Base-by-base conservation (phyloP, 2,797 vertebrate species). In the Clarias fuscus region DNA sequence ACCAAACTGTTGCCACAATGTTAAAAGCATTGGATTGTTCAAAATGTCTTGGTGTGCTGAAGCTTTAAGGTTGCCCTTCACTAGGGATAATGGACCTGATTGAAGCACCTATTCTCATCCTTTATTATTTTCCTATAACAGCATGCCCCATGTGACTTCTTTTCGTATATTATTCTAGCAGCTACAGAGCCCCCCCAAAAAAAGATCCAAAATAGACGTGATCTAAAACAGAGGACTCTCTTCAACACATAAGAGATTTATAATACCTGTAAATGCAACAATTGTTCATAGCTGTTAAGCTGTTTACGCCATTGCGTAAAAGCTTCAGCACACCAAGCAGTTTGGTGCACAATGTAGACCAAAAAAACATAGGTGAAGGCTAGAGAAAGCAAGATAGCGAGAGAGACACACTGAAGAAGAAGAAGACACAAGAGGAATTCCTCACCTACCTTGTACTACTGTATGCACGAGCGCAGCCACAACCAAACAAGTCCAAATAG, bases 371-470 rank as follows among this genome's bases (percentile, higher is more conserved):
- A 58, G 7, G 22, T 8, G 48, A 48, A 48, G 48, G 10, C 48
- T 53, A 78, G 30, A 61, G 27, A 78, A 58, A 59, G 17, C 62
- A 64, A n/a, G 30, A 65, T 10, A 48, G 27, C n/a, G 30, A 67
- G 13, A 53, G 20, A 72, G 70, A 24, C 24, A 71, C 15, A 48
- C 0, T 58, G 15, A 75, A 59, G 37, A 10, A n/a, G 1, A 71
- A 53, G 5, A 61, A 30, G 59, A 67, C 86, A 58, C 59, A 83
- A 87, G 61, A 56, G 87, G 43, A 61, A 80, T 62, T 76, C 78
- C 59, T 8, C 33, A 92, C 94, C 91, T 93, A 96, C 95, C 95
- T 89, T 89, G 90, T 65, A 88, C 76, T 22, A 88, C 30, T 20
- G 90, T 79, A 71, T 86, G 86, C 90, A 93, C 83, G 1, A 95